phyloP scores from a whole-genome alignment of 2,113 vertebrate genomes.

The Lanius collurio region DNA sequence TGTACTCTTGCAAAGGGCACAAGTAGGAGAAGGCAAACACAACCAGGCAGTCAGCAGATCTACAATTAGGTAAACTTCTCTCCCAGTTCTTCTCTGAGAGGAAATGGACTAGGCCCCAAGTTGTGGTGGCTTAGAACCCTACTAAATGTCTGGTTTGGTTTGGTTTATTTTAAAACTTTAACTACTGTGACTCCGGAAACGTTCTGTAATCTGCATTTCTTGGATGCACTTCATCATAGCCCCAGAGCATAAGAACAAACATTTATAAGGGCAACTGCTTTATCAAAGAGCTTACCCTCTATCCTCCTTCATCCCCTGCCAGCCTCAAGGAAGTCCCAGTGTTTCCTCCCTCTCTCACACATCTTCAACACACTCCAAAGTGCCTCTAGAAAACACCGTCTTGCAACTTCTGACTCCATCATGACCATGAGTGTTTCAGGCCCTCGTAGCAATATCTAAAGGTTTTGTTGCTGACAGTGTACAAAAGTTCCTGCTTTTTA shows the following conservation, averaged over 20 bases:
- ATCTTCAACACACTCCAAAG: neutral
- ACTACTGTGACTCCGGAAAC: neutral
- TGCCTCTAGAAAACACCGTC: neutral
- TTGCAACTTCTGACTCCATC: neutral
- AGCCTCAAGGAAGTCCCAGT: neutral
- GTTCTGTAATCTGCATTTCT: neutral
- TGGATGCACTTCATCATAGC: neutral
- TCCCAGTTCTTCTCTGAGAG: neutral
- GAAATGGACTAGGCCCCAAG: neutral
- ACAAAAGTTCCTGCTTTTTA: neutral
- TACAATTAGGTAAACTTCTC: neutral
- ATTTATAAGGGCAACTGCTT: neutral
- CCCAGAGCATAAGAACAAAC: neutral
- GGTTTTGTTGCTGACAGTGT: neutral
- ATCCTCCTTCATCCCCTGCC: neutral
- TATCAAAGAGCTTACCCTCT: neutral
- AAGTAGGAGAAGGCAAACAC: neutral
- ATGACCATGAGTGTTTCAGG: neutral
- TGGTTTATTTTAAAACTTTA: conserved; percentile 22
- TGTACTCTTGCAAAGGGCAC: neutral
- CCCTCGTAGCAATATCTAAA: neutral
- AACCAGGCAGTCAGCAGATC: neutral
- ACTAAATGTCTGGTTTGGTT: neutral
- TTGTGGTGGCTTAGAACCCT: neutral
- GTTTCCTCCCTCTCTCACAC: neutral